phyloP scores from a whole-genome alignment of 2,797 vertebrate genomes.

The Anabacerthia variegaticeps region DNA sequence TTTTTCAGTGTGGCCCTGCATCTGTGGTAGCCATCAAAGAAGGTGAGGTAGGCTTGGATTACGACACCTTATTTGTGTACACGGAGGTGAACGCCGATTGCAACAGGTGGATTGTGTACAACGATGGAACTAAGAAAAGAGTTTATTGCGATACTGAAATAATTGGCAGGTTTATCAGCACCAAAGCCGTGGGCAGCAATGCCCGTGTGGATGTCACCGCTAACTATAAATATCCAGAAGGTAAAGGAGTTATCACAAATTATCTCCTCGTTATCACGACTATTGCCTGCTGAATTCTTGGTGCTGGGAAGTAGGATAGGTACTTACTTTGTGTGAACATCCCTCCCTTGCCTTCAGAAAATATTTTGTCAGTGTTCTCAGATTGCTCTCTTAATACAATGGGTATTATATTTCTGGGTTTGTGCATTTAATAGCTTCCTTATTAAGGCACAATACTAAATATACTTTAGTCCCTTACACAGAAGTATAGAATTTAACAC shows the following conservation, averaged over 20 bases:
- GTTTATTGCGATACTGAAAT: conserved; percentile 70
- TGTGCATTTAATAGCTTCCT: not conserved
- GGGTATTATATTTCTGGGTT: not conserved
- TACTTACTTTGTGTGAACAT: not conserved
- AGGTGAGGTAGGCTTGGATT: conserved; percentile 73
- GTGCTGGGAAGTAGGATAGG: not conserved
- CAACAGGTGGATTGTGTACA: conserved; percentile 75
- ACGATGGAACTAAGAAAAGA: conserved; percentile 67
- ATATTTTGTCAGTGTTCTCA: not conserved
- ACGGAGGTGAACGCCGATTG: conserved; percentile 77
- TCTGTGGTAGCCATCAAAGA: conserved; percentile 76
- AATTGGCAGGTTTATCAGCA: conserved; percentile 87
- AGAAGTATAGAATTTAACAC: not conserved
- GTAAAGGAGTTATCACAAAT: conserved; percentile 64
- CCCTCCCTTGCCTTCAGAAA: not conserved
- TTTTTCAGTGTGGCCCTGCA: conserved; percentile 79
- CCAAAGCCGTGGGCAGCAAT: conserved; percentile 84
- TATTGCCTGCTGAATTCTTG: not conserved
- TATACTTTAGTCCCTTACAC: not conserved
- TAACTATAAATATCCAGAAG: conserved; percentile 88
- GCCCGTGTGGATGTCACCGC: conserved; percentile 80
- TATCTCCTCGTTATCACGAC: not conserved
- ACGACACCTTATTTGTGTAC: conserved; percentile 77
- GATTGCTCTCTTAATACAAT: not conserved
- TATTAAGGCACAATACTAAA: not conserved